phyloP scores from a whole-genome alignment of 2,888 invertebrate genomes.

The Pegoplata infirma region DNA sequence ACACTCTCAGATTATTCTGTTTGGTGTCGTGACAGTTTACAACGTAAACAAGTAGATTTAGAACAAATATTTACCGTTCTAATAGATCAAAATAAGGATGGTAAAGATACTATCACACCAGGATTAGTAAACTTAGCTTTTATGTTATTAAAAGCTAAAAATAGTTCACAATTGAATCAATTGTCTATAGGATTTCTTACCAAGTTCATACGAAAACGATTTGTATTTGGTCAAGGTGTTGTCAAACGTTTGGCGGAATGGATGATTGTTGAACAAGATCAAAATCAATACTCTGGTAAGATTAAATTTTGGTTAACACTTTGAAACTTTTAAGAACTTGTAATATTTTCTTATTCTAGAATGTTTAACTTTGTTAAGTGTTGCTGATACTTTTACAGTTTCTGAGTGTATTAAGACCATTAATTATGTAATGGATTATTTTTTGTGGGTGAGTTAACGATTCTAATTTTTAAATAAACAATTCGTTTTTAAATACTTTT shows the following conservation, averaged over 20 bases:
- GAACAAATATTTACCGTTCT: slow-evolving; percentile 74
- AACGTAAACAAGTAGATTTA: slow-evolving; percentile 71
- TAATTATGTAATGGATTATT: slow-evolving; percentile 74
- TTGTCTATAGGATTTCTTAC: slow-evolving; percentile 81
- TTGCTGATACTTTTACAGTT: slow-evolving; percentile 76
- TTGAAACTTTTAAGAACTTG: not conserved
- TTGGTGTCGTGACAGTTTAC: slow-evolving; percentile 80
- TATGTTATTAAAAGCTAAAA: slow-evolving; percentile 76
- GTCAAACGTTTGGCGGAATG: slow-evolving; percentile 80
- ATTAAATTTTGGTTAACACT: not conserved
- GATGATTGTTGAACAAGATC: slow-evolving; percentile 80
- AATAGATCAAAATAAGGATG: slow-evolving; percentile 76
- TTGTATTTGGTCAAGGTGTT: slow-evolving; percentile 80
- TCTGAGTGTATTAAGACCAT: slow-evolving; percentile 76
- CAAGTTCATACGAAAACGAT: slow-evolving; percentile 81
- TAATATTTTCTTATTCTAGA: slow-evolving; percentile 66
- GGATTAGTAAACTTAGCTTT: slow-evolving; percentile 80
- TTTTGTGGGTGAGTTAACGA: slow-evolving; percentile 72
- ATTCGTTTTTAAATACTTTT: too few relatives aligned
- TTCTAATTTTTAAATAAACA: too few relatives aligned
- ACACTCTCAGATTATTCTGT: slow-evolving; percentile 77
- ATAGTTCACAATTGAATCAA: slow-evolving; percentile 72
- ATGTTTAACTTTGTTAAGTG: slow-evolving; percentile 74
- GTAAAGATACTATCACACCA: slow-evolving; percentile 77
- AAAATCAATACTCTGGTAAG: slow-evolving; percentile 81